Evolutionary conservation across 2,113 vertebrate genomes (phyloP), one percentile per base, ranked within the genome.

Genomic region (Gasterosteus nipponicus): DNA sequence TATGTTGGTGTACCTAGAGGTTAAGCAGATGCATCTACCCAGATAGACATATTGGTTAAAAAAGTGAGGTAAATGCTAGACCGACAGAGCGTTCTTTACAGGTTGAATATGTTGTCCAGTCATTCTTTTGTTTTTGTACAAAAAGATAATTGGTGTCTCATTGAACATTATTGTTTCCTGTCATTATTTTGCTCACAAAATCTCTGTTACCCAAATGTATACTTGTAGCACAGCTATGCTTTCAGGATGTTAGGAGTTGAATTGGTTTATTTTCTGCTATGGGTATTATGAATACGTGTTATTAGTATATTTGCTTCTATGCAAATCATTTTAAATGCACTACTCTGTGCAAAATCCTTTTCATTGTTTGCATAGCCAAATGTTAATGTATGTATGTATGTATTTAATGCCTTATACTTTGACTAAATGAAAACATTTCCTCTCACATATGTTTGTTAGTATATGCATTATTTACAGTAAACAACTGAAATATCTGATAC

Each of bases 241-340:
- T 7, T 35, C 31, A 18, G 51, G 3, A 33, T 59, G 19, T 56
- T 16, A 46, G 47, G 47, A 57, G 42, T 38, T 62, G 14, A 31
- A 39, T 47, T 22, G 22, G 2, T 53, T 31, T 42, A 2, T 68
- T 77, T 62, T 80, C 58, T 69, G 54, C 33, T 31, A 56, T 72
- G 38, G 44, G 19, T 75, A 33, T 38, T 51, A 62, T 42, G 31
- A 31, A 62, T 47, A 58, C 22, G 22, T 26, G 22, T 26, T 26
- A 26, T 26, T 26, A 22, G 22, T 63, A n/a, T 22, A 59, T 81
- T 80, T 63, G 31, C 69, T 81, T 57, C 56, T 49, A n/a, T 72
- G 58, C 56, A 84, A 72, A 49, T 35, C 35, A 4, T 22, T 26
- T 58, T 9, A 72, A 46, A 31, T 59, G 57, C 14, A 16, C 59